These are phyloP conservation scores for Rhodinocichla rosea DNA, from an alignment of 2,113 vertebrate species.

Conservation along the genomic window DNA sequence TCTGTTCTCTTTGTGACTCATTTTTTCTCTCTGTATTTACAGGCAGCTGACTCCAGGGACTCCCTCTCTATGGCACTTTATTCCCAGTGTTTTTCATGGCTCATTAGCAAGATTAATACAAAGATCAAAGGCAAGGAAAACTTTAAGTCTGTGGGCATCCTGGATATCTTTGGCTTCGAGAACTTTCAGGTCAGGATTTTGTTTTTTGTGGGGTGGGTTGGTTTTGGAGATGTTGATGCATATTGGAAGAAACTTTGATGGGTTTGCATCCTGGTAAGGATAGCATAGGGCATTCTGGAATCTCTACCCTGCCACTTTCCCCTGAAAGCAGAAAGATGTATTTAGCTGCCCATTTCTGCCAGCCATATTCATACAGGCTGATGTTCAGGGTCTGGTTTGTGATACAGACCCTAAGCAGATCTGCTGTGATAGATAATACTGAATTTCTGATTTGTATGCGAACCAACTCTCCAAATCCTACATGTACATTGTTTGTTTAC, in stretches of 20 bases:
- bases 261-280: not conserved
- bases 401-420: not conserved
- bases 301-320: not conserved
- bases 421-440: not conserved
- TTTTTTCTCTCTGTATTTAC: conserved; percentile 9
- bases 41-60: conserved; percentile 90
- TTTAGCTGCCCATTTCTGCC: not conserved
- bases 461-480: not conserved
- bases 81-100: conserved; percentile 92
- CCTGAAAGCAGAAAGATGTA: not conserved
- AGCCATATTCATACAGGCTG: not conserved
- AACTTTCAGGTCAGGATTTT: conserved; percentile 85
- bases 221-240: not conserved
- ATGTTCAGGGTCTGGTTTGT: not conserved
- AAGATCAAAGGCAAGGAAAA: conserved; percentile 90
- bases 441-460: not conserved
- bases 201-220: not conserved
- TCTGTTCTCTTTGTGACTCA: not conserved
- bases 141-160: conserved; percentile 93
- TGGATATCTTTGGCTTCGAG: conserved; percentile 94
- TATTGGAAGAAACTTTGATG: not conserved
- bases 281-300: not conserved
- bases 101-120: conserved; percentile 88
- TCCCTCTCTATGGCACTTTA: conserved; percentile 92
- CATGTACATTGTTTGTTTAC: not conserved